Evolutionary conservation across 2,888 invertebrate genomes (phyloP).

Genomic region (Trissonchulus latispiculum): DNA sequence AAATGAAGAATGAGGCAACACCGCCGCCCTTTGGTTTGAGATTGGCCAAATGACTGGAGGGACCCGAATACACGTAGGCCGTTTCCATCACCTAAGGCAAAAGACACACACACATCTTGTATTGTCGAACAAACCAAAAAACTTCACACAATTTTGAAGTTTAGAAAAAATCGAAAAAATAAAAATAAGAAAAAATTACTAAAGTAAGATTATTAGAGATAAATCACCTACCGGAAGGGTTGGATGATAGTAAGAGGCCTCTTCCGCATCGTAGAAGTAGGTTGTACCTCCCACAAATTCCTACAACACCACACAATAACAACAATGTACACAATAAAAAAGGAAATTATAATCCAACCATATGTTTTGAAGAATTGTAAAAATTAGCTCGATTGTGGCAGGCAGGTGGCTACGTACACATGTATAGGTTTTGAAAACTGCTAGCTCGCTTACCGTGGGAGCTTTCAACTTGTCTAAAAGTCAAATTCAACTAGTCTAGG

Average conservation of each 20-base stretch:
- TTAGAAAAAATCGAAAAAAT: constrained; percentile 6
- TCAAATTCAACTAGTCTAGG: no score
- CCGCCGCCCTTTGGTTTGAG: constrained; percentile 46
- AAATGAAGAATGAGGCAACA: constrained; percentile 60
- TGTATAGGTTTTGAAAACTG: no score
- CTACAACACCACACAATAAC: constrained; percentile 31
- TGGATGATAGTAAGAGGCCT: constrained; percentile 26
- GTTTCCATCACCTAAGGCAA: background rate
- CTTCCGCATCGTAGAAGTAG: constrained; percentile 63
- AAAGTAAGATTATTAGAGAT: background rate
- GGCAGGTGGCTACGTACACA: no score
- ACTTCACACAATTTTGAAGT: no score
- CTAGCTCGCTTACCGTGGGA: no score
- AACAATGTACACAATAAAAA: background rate
- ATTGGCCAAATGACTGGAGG: constrained; percentile 46
- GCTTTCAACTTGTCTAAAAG: no score
- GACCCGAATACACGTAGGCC: background rate
- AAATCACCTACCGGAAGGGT: constrained; percentile 1
- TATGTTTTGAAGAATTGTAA: no score
- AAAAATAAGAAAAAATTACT: background rate
- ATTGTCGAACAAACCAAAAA: no score
- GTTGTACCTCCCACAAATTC: constrained; percentile 68
- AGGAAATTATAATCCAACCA: background rate
- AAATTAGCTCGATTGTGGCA: no score
- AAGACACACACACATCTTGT: no score